Evolutionary conservation across 2,113 vertebrate genomes (phyloP), one percentile per base, ranked within the genome.

Genomic region (Mesitornis unicolor): DNA sequence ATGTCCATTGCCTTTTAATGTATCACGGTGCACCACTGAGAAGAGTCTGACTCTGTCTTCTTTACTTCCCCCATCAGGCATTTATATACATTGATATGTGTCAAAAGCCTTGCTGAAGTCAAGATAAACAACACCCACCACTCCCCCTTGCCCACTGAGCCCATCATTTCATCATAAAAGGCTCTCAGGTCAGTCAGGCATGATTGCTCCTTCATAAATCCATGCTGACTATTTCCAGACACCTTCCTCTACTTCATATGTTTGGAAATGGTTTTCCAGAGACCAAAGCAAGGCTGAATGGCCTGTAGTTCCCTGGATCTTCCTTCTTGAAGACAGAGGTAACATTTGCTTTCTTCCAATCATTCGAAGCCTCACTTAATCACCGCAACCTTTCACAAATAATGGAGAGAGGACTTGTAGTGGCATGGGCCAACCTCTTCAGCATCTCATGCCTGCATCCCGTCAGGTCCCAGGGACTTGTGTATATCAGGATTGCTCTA

Each of bases 71-170:
- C 10, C n/a, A 4, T 13, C n/a, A 76, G 35, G 13, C 71, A 26
- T 57, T 70, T 43, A 13, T 38, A 20, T 8, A 40, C 9, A 29
- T 33, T 63, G n/a, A 2, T 24, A 91, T 42, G 33, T 28, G 28
- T 45, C 42, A 69, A 65, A 74, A 90, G 7, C 24, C 29, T 77
- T 56, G 17, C 12, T 87, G 48, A 81, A 88, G 22, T 68, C 19
- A 83, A 43, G 17, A 42, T 50, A 51, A 75, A 80, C 29, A 80
- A 54, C 28, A 45, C 31, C 28, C 17, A 29, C 29, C 2, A 0
- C 42, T 56, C 0, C 0, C 24, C 7, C 16, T n/a, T 36, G 9
- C 47, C 51, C 16, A 50, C 60, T 40, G 43, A 87, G 48, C 13
- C 35, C 11, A 60, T 64, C 7, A 42, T 36, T 68, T 80, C 29